Base-by-base conservation (phyloP, 2,888 invertebrate genomes). In the Tinea pellionella region DNA sequence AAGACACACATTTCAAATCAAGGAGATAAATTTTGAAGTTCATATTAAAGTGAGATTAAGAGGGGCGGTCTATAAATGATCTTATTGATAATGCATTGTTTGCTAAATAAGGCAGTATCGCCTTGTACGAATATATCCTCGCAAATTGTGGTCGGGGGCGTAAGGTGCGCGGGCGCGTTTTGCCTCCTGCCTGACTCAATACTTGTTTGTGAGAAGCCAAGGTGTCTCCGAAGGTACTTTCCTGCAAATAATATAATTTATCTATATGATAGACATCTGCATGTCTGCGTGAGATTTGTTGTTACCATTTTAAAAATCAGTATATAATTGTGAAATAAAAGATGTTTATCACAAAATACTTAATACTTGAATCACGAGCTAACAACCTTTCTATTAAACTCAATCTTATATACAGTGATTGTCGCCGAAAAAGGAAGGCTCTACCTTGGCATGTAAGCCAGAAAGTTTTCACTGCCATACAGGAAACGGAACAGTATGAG, bases 131-230 rank as follows among this genome's bases (percentile, higher is more conserved):
- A 18, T 37, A 47, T 47, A 47, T 18, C 53, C 19, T 57, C 32
- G 59, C 47, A 12, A 42, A 59, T 53, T 53, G 56, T 60, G 32
- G 30, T 32, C 58, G 62, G 62, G 47, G 61, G 62, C 61, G 64
- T 61, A 59, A 62, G 63, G 61, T 60, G 61, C 60, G 61, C 60
- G 61, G 61, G 62, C 61, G 60, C 41, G 56, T 61, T 47, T 60
- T 41, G 60, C 51, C 55, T 60, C 16, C 62, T 63, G 62, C 59
- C 63, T 61, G 60, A 62, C 59, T 59, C 57, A 57, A 57, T 30
- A 57, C 57, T 57, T 32, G 57, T 57, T 57, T 57, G 53, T n/a
- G 24, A 24, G 53, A 53, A 24, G 53, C 57, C 57, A 57, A 57
- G 57, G 57, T 57, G 32, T 57, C 57, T 30, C 30, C 32, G 57